Evolutionary conservation across 2,113 vertebrate genomes (phyloP), one percentile per base, ranked within the genome.

Genomic region (Dendropsophus ebraccatus): DNA sequence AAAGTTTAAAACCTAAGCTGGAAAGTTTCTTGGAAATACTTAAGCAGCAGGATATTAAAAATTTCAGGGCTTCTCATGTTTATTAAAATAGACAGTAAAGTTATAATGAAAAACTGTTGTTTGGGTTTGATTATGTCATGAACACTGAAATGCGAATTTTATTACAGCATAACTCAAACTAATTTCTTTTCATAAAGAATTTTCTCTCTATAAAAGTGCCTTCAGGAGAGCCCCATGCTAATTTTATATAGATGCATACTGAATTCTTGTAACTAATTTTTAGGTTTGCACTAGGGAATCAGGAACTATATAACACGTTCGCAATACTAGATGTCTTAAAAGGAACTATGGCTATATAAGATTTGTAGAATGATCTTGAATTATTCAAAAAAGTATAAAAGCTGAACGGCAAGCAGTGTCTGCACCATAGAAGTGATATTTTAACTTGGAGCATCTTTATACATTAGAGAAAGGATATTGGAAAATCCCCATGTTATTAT

Each of bases 21-120:
- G 92, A 93, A 92, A 88, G 89, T 54, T 93, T 91, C 93, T 94
- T 94, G 93, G 93, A 95, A 94, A 93, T 92, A 92, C 91, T 93
- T 94, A 93, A 93, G 91, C 91, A 93, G 94, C 94, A 94, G 95
- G 94, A 95, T 94, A 95, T 95, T 95, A 93, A 92, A 95, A 92
- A 91, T 94, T 93, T 93, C 92, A 93, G 91, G 93, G 87, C 91
- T 92, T 89, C 88, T 94, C 91, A 91, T 93, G 93, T 94, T 94
- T 94, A 94, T 95, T 94, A 94, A 94, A 94, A 94, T 92, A 62
- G 81, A 89, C 92, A 93, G 91, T 91, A 90, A 92, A 90, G 88
- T 90, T 89, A 87, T 94, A 95, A 95, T 95, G 91, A 94, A 94
- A 95, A 94, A 86, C 88, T 90, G 80, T 87, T 89, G 88, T 88